A percentile compares a stretch with the other conserved stretches of the same genome.
These are phyloP conservation scores for Drosophila jambulina DNA, from an alignment of 1,140 invertebrate genomes.

Conservation along the genomic window DNA sequence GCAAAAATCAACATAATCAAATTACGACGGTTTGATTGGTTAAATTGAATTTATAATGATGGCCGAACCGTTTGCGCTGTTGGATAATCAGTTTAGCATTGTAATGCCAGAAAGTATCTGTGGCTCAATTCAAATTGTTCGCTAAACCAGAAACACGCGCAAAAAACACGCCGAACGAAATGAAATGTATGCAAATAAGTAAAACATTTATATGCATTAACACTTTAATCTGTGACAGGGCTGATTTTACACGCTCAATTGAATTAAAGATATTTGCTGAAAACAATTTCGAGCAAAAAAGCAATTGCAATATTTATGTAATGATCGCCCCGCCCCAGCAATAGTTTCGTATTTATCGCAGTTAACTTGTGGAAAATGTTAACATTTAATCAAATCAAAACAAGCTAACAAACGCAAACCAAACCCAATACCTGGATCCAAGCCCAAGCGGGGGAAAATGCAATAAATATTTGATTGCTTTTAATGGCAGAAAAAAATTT, in stretches of 20 bases:
- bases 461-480: conserved; percentile 61
- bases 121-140: conserved; percentile 51
- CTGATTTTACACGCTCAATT: conserved; percentile 46
- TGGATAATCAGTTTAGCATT: conserved; percentile 64
- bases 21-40: conserved; percentile 58
- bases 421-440: neutral
- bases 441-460: conserved; percentile 15
- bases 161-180: conserved; percentile 19
- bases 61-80: conserved; percentile 49
- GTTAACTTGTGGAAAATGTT: conserved; percentile 63
- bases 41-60: conserved; percentile 57
- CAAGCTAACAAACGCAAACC: conserved; percentile 26
- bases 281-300: conserved; percentile 31
- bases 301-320: conserved; percentile 47
- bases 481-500: conserved; percentile 23
- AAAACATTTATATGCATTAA: conserved; percentile 66
- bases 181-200: conserved; percentile 41
- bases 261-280: conserved; percentile 67
- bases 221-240: conserved; percentile 55
- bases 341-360: conserved; percentile 35
- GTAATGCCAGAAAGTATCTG: conserved; percentile 50
- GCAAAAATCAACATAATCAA: conserved; percentile 77
- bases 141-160: conserved; percentile 38
- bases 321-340: conserved; percentile 1
- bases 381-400: conserved; percentile 71